Evolutionary conservation across 2,888 invertebrate species (phyloP).

Genomic region (Epinotia ramella): DNA sequence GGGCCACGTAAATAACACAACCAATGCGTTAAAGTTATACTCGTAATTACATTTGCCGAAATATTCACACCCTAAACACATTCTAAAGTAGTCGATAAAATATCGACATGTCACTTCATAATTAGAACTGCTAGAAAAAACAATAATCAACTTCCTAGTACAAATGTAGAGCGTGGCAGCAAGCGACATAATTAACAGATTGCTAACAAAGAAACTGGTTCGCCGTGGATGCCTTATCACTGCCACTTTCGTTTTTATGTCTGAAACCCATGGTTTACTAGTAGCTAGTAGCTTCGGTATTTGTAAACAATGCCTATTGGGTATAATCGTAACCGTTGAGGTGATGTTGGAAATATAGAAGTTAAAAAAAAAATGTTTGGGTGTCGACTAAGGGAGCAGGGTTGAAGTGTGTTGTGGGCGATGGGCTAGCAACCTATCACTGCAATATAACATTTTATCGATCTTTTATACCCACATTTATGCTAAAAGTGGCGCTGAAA

Average conservation of each 20-base stretch:
- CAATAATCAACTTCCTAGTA: constrained; percentile 27
- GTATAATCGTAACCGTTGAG: background rate
- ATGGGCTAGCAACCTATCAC: too few species aligned
- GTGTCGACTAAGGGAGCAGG: too few species aligned
- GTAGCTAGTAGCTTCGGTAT: background rate
- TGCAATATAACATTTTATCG: too few species aligned
- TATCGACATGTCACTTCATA: background rate
- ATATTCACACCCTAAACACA: background rate
- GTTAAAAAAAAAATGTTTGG: background rate
- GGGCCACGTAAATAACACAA: too few species aligned
- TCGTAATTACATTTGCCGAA: background rate
- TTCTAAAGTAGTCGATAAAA: background rate
- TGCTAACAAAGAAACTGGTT: constrained; percentile 61
- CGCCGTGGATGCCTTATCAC: constrained; percentile 58
- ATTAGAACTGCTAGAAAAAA: constrained; percentile 6
- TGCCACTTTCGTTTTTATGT: constrained; percentile 48
- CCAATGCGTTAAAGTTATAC: background rate
- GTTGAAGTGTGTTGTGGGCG: too few species aligned
- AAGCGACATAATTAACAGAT: constrained; percentile 51
- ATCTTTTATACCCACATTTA: too few species aligned
- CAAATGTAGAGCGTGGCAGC: constrained; percentile 23
- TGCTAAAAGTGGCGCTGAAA: too few species aligned
- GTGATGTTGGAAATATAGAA: background rate
- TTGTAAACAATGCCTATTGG: background rate
- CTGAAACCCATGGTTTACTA: background rate